These are phyloP conservation scores for Pelodytes ibericus DNA, from an alignment of 2,797 vertebrate species.

Conservation along the genomic window DNA sequence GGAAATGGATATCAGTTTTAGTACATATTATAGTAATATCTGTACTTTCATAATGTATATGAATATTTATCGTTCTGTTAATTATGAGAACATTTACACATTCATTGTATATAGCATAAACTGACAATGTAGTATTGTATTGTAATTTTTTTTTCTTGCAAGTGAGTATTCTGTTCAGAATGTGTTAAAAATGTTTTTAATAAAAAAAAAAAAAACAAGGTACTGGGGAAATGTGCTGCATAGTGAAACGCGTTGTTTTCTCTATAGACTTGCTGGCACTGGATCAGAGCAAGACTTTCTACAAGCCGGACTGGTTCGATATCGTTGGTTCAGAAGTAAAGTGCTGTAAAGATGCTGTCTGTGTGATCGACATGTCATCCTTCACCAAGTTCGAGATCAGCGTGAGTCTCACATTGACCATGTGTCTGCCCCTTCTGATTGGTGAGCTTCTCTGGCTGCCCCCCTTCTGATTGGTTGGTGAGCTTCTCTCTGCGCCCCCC, in stretches of 20 bases:
- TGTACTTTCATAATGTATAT: background rate
- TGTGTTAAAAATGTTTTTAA: constrained; percentile 1
- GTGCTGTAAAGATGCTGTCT: constrained; percentile 97
- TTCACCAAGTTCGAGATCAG: constrained; percentile 98
- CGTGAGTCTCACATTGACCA: constrained; percentile 78
- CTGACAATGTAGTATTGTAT: constrained; percentile 1
- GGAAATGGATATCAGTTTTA: background rate
- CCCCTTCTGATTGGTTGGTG: too few relatives aligned
- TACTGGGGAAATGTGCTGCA: too few relatives aligned
- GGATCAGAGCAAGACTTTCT: constrained; percentile 98
- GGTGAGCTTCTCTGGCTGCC: background rate
- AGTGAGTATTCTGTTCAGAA: constrained; percentile 13
- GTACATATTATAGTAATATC: background rate
- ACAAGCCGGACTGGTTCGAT: constrained; percentile 98
- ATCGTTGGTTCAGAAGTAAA: constrained; percentile 95
- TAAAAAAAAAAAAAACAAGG: too few relatives aligned
- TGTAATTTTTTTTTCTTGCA: background rate
- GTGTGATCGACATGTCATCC: constrained; percentile 98
- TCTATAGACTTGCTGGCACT: constrained; percentile 87
- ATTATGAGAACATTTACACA: constrained; percentile 14
- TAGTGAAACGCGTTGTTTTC: too few relatives aligned
- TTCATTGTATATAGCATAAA: constrained; percentile 26
- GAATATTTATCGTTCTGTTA: constrained; percentile 21
- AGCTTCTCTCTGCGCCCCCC: too few relatives aligned
- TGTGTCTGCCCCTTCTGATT: background rate